These are phyloP conservation scores for Diorhabda sublineata DNA, from an alignment of 1,140 invertebrate genomes.

Conservation along the genomic window DNA sequence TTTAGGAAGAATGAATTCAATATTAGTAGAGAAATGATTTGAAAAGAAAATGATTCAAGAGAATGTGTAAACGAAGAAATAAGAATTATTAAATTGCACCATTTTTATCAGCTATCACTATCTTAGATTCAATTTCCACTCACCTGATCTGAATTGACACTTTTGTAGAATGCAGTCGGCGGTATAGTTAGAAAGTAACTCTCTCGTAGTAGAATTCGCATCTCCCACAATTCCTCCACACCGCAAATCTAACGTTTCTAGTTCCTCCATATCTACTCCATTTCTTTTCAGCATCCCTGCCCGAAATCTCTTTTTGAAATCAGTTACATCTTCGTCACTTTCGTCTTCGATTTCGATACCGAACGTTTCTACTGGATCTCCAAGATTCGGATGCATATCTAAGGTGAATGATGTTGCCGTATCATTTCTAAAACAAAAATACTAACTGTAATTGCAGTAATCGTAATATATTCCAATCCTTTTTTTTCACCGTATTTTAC, in stretches of 20 bases:
- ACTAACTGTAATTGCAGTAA: too few species aligned
- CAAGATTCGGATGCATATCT: conserved; percentile 66
- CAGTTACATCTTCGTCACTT: conserved; percentile 57
- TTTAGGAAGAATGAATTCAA: too few species aligned
- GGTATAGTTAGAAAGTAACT: conserved; percentile 49
- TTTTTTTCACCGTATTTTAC: too few species aligned
- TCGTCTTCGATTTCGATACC: conserved; percentile 69
- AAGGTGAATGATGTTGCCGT: conserved; percentile 41
- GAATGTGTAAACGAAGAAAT: too few species aligned
- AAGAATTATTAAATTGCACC: too few species aligned
- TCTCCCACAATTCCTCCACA: conserved; percentile 64
- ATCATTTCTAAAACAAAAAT: conserved; percentile 20
- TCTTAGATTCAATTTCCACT: background rate
- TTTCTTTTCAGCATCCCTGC: conserved; percentile 55
- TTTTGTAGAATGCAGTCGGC: conserved; percentile 64
- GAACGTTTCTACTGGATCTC: conserved; percentile 63
- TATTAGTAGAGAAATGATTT: too few species aligned
- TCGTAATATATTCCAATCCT: too few species aligned
- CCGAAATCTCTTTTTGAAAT: conserved; percentile 64
- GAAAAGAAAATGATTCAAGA: too few species aligned
- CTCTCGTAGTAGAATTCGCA: conserved; percentile 54
- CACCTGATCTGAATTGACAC: conserved; percentile 55
- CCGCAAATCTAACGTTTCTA: conserved; percentile 65
- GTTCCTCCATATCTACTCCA: conserved; percentile 64
- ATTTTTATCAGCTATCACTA: too few species aligned